Evolutionary conservation across 2,888 invertebrate species (phyloP).

Genomic region (Fragum sueziense): DNA sequence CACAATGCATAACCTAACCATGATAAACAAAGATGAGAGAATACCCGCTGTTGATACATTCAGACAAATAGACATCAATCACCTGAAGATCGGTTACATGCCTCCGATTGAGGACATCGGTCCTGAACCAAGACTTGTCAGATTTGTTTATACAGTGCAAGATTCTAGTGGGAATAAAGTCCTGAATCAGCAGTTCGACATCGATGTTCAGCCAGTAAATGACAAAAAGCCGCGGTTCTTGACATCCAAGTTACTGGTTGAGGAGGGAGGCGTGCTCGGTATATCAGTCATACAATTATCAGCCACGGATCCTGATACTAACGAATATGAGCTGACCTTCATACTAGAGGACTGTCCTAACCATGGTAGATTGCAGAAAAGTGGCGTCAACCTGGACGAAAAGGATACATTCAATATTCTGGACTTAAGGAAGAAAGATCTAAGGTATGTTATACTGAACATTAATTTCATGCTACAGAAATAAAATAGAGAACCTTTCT

Average conservation of each 20-base stretch:
- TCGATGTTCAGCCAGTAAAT: constrained; percentile 80
- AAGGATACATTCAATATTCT: constrained; percentile 77
- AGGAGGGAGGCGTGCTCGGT: constrained; percentile 79
- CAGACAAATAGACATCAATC: constrained; percentile 80
- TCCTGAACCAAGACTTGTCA: constrained; percentile 73
- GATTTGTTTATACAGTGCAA: constrained; percentile 79
- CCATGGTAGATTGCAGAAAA: constrained; percentile 79
- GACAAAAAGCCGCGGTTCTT: constrained; percentile 77
- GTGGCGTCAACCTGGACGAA: constrained; percentile 72
- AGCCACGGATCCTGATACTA: constrained; percentile 80
- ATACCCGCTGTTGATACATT: constrained; percentile 75
- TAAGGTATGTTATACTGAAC: constrained; percentile 69
- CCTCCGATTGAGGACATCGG: constrained; percentile 81
- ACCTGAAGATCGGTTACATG: constrained; percentile 81
- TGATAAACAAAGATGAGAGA: constrained; percentile 68
- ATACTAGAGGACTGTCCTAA: constrained; percentile 76
- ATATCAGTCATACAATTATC: constrained; percentile 78
- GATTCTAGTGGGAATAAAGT: constrained; percentile 78
- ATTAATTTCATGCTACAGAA: no score
- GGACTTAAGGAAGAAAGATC: constrained; percentile 73
- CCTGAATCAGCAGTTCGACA: constrained; percentile 77
- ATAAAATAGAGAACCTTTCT: no score
- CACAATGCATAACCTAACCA: constrained; percentile 74
- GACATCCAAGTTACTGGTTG: constrained; percentile 75
- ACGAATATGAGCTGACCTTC: constrained; percentile 74